Percentiles rank a stretch among this genome's conserved stretches.
Conservation (phyloP, 2,888 invertebrate genomes). For the Actias luna region DNA sequence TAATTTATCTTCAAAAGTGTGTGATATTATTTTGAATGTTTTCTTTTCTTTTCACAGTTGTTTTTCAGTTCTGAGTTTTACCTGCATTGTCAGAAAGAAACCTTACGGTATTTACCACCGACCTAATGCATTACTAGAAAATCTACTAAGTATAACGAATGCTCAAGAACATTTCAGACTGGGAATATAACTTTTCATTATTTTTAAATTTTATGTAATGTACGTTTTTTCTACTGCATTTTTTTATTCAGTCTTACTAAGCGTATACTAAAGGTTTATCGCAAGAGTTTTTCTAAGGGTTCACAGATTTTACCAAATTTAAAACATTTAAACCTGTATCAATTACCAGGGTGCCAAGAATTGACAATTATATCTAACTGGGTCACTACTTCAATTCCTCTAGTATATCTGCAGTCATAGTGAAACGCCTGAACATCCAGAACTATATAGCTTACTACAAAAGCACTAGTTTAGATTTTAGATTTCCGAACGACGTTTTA, state of each 20-base stretch:
- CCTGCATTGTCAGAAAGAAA: neutral
- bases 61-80: neutral
- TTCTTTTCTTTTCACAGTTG: neutral
- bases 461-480: too few relatives aligned
- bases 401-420: too few relatives aligned
- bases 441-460: too few relatives aligned
- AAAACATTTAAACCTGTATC: too few relatives aligned
- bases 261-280: neutral
- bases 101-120: neutral
- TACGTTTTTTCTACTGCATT: neutral
- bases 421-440: too few relatives aligned
- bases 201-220: neutral
- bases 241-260: neutral
- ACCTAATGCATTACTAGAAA: neutral
- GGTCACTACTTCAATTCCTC: too few relatives aligned
- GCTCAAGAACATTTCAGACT: neutral
- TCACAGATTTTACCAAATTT: too few relatives aligned
- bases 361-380: too few relatives aligned
- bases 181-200: neutral
- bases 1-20: neutral
- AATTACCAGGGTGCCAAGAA: too few relatives aligned
- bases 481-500: too few relatives aligned
- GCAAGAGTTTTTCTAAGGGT: too few relatives aligned
- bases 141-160: neutral
- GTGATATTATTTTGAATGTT: neutral